Evolutionary conservation across 92 coral and sea anemone species (phyloP), one percentile per base, ranked within the genome.

Genomic region (Zoanthus gigantus): DNA sequence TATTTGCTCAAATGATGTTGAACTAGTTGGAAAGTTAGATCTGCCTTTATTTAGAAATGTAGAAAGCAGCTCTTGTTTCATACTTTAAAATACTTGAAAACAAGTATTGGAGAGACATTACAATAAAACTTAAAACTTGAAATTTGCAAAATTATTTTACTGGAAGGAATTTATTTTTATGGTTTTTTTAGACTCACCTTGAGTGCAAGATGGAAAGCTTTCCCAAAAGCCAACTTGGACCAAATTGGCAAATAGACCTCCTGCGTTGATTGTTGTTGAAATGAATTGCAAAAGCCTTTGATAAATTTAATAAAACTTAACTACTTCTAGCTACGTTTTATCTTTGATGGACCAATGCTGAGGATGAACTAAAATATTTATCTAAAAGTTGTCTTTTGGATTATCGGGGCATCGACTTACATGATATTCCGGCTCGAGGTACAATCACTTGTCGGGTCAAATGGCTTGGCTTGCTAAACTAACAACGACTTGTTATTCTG

Each of bases 301-400:
- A 79, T 61, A 60, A 61, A 31, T 37, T 58, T 79, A 79, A 79
- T 79, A 31, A 34, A 28, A 14, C 30, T 58, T 29, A 7, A 47
- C 17, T 67, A 3, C 46, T 65, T 66, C 32, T 81, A 31, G 31
- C 60, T 67, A 28, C 23, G 45, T 53, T 71, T 66, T 45, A 63
- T 66, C 66, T 65, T 29, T 8, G 74, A 12, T 65, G 13, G 75
- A 81, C 85, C 85, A 81, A 81, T 66, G 85, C 75, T 44, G 63
- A 65, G 85, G 9, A 11, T 65, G 60, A 8, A 80, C 65, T 11
- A 9, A 17, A 44, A 45, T 46, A 44, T 80, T 29, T 63, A 34
- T 80, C 56, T 67, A 57, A 32, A 78, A 56, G 83, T 58, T 78
- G 47, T 78, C 71, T 37, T 67, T 29, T 44, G 85, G 85, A 80